These are phyloP conservation scores for Acrobasis repandana DNA, from an alignment of 2,888 invertebrate genomes.

Conservation along the genomic window DNA sequence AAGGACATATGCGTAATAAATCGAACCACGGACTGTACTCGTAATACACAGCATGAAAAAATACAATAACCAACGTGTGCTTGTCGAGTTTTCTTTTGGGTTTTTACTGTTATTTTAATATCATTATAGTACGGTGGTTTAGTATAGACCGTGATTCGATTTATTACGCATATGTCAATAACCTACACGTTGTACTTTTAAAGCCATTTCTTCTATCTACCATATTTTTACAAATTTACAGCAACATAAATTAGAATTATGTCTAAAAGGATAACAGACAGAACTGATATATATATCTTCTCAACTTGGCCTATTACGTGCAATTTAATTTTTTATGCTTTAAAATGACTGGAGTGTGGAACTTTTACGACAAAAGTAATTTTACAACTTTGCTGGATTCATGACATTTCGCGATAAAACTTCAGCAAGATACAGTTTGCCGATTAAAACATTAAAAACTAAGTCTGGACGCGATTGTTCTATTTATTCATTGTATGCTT, in stretches of 20 bases:
- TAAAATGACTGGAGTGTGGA: background rate
- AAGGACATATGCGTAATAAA: too few relatives aligned
- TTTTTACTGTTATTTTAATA: too few relatives aligned
- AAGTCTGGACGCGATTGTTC: background rate
- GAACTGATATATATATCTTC: conserved; percentile 2
- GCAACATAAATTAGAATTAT: background rate
- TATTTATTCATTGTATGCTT: background rate
- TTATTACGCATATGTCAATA: too few relatives aligned
- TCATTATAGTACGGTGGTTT: too few relatives aligned
- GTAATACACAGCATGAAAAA: too few relatives aligned
- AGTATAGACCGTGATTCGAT: too few relatives aligned
- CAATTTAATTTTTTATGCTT: conserved; percentile 13
- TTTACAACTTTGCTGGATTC: conserved; percentile 10
- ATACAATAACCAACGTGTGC: too few relatives aligned
- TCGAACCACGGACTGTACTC: too few relatives aligned
- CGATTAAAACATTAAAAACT: background rate
- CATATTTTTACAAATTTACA: too few relatives aligned
- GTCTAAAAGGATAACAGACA: background rate
- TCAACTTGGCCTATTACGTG: conserved; percentile 3
- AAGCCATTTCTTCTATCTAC: too few relatives aligned
- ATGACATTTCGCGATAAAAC: conserved; percentile 8
- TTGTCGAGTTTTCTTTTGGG: too few relatives aligned
- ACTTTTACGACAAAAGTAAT: conserved; percentile 12
- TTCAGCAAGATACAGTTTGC: conserved; percentile 8
- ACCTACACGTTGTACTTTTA: too few relatives aligned